Evolutionary conservation across 2,113 vertebrate genomes (phyloP), one percentile per base, ranked within the genome.

Genomic region (Himantopus leucocephalus): DNA sequence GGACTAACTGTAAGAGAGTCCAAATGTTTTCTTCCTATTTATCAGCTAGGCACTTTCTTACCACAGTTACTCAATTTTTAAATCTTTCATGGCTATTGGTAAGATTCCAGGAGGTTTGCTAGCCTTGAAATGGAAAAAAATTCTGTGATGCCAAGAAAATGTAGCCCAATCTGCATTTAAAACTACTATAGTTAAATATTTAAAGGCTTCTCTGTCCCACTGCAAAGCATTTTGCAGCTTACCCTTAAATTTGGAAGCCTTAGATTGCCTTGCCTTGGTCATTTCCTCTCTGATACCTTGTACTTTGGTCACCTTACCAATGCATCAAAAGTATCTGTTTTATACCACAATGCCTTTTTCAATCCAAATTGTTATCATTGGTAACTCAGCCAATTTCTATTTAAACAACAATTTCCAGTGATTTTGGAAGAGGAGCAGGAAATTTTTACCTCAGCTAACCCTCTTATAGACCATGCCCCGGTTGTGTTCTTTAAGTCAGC

Each of bases 51-150:
- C 94, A 95, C 96, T 96, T 94, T 97, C 97, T 98, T 96, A 98
- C 96, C 97, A 96, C 97, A 97, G 94, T 97, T 98, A 96, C 96
- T 97, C 95, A 97, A 80, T 97, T 98, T 95, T 98, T 96, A 96
- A 98, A 98, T 91, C 71, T 96, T 94, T 85, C 97, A 94, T 97
- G 96, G 96, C 81, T 98, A 95, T 97, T 98, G 97, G 97, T 98
- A 97, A 96, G 95, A 97, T 97, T 98, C 98, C 98, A 98, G 92
- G 94, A 97, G 90, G 94, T 97, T 98, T 97, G 96, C 96, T 98
- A 98, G 97, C 97, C 97, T 98, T 97, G 96, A 98, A 98, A 98
- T 97, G 97, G 97, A 96, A 97, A 96, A 96, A 96, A 97, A 97
- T 34, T 87, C 75, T 90, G 75, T 16, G 50, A 95, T 98, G 97